These are phyloP conservation scores for Clarias laeviceps DNA, from an alignment of 2,797 vertebrate genomes.

Conservation along the genomic window DNA sequence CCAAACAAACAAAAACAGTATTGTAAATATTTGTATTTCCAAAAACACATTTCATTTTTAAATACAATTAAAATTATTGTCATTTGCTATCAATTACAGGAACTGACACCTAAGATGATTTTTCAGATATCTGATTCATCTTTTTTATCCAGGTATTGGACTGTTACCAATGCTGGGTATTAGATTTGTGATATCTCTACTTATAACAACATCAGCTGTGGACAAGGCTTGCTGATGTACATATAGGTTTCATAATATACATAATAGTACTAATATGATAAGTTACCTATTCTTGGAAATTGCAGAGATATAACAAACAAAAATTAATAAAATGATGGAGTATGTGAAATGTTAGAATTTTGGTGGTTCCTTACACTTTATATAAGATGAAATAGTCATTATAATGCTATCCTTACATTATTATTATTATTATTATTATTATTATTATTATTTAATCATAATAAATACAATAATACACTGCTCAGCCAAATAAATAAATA, in stretches of 20 bases:
- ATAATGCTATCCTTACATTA: not conserved
- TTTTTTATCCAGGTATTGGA: not conserved
- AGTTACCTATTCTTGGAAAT: not conserved
- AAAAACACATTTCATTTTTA: not conserved
- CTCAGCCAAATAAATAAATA: too few relatives aligned
- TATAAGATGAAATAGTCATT: not conserved
- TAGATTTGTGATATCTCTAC: not conserved
- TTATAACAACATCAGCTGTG: not conserved
- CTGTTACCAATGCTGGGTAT: not conserved
- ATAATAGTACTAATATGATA: not conserved
- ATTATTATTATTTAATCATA: not conserved
- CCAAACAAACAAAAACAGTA: not conserved
- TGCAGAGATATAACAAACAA: not conserved
- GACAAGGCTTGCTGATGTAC: not conserved
- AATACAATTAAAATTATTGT: not conserved
- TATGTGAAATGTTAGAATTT: not conserved
- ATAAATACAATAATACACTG: not conserved
- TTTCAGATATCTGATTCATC: not conserved
- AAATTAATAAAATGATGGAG: not conserved
- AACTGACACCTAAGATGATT: not conserved
- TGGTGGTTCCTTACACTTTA: not conserved
- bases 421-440: constrained; percentile 13
- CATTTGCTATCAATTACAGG: not conserved
- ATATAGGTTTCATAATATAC: not conserved
- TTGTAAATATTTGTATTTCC: not conserved